These are phyloP conservation scores for Limenitis camilla DNA, from an alignment of 2,888 invertebrate genomes.

Conservation along the genomic window DNA sequence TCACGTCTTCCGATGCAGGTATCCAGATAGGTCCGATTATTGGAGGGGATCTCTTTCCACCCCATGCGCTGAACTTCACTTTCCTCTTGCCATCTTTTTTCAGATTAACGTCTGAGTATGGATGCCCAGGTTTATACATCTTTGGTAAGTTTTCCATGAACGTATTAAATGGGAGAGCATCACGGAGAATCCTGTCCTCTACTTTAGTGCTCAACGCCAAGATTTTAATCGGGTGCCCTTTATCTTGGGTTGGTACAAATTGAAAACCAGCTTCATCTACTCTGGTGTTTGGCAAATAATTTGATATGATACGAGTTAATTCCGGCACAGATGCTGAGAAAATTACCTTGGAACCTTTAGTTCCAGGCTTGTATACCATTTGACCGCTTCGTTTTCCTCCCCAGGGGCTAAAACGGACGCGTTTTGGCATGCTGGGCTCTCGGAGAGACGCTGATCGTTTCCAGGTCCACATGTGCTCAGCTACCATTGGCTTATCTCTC, in stretches of 20 bases:
- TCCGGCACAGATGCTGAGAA: constrained; percentile 55
- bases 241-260: constrained; percentile 47
- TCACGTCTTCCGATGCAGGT: constrained; percentile 42
- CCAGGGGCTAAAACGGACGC: constrained; percentile 67
- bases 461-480: constrained; percentile 61
- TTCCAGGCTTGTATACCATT: constrained; percentile 53
- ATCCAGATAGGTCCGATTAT: constrained; percentile 69
- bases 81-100: constrained; percentile 66
- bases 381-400: constrained; percentile 64
- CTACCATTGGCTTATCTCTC: constrained; percentile 32
- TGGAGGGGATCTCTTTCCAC: constrained; percentile 62
- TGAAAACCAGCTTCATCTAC: constrained; percentile 47
- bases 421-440: constrained; percentile 66
- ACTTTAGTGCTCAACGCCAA: constrained; percentile 45
- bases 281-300: constrained; percentile 42
- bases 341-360: constrained; percentile 50
- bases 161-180: constrained; percentile 51
- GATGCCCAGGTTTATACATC: constrained; percentile 56
- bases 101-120: constrained; percentile 52
- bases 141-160: constrained; percentile 48
- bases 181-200: constrained; percentile 39
- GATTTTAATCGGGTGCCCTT: constrained; percentile 54
- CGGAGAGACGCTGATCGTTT: constrained; percentile 45
- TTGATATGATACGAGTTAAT: constrained; percentile 51
- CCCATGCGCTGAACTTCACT: constrained; percentile 68